Evolutionary conservation across 2,888 invertebrate species (phyloP), one percentile per base, ranked within the genome.

Genomic region (Chelonus formosanus): DNA sequence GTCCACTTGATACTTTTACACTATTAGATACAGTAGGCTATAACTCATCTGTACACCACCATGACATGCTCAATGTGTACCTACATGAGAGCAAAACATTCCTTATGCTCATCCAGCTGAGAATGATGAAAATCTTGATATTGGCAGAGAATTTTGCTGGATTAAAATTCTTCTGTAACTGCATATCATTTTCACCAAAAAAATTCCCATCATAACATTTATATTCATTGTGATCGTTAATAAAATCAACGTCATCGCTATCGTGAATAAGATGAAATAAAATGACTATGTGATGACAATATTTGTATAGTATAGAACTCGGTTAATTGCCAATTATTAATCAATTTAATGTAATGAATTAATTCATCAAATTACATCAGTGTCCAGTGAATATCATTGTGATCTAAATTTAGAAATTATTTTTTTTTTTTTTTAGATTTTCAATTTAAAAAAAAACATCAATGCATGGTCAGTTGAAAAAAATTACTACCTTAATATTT

Each of bases 321-420:
- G 70, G 69, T 72, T 76, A 77, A 77, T 76, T 75, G 76, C 67
- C 71, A 73, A 74, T 74, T 71, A 75, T 76, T 75, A 73, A 75
- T 76, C 70, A 65, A 66, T 67, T 34, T 55, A 40, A 56, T 56
- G 48, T 48, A 66, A 62, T 54, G 54, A 67, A 66, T 63, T 60
- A 61, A 57, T 56, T 34, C 50, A 45, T 52, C 57, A 31, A 40
- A 56, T 65, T 34, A 52, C 48, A 10, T 5, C 0, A 40, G 40
- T 40, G 40, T 40, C 40, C 3, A 40, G 40, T 6, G 6, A 40
- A 40, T 40, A 40, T 40, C 6, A 40, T 40, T 40, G 40, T 40
- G 5, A 53, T 52, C 53, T 35, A 47, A 59, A 5, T 53, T 44
- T 10, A 48, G n/a, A 4, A 34, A 53, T 43, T 10, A 34, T 3